Evolutionary conservation across 2,113 vertebrate genomes (phyloP), one percentile per base, ranked within the genome.

Genomic region (Elgaria multicarinata): DNA sequence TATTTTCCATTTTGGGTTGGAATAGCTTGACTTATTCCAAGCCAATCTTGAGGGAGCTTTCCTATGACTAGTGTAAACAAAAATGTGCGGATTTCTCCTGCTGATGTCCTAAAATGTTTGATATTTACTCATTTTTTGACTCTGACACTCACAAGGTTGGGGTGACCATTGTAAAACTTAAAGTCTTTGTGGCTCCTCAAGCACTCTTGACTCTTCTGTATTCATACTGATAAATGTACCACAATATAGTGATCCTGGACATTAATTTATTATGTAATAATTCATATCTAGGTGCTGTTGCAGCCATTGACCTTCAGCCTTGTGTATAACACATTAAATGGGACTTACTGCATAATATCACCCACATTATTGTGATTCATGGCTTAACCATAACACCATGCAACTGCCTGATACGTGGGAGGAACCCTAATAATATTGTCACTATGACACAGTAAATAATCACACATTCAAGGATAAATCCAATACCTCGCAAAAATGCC

Each of bases 231-330:
- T 80, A 69, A 71, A 36, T 84, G 6, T 44, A 58, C 79, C 76
- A 42, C 24, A 87, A 10, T 84, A 89, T 69, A 87, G 78, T 76
- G 87, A 85, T 91, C 78, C 79, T 90, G 89, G 85, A 90, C 67
- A 20, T 80, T 76, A 91, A 93, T 94, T 91, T 93, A 94, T 93
- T 81, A 87, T 90, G 55, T 28, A 92, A 89, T 93, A 95, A 92
- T 90, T 95, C 91, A 92, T 91, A 24, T 8, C 86, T 71, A 83
- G 75, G 76, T 72, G 85, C 16, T 94, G 18, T 42, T 6, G 0
- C 33, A 93, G 69, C 44, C 94, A 39, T 93, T 95, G 93, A 94
- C 93, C 93, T 95, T 96, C 93, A 94, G 64, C 91, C 84, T 91
- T 86, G 16, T 7, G 28, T 55, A 90, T 22, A 93, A 85, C 76